phyloP scores from a whole-genome alignment of 2,797 vertebrate species.

The Chloroceryle inda region DNA sequence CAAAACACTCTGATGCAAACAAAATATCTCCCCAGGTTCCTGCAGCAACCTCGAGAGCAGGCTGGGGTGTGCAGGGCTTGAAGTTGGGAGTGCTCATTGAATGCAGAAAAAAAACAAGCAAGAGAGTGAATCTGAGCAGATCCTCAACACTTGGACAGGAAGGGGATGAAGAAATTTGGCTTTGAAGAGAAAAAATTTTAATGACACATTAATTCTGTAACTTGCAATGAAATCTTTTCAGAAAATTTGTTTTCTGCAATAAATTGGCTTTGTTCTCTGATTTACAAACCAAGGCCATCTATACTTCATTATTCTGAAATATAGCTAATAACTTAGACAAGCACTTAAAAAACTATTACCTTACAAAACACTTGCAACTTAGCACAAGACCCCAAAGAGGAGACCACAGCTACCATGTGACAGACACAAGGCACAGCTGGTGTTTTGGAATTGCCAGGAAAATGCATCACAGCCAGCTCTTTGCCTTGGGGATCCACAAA shows the following conservation, averaged over 20 bases:
- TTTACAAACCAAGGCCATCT: not conserved
- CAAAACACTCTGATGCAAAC: not conserved
- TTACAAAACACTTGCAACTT: not conserved
- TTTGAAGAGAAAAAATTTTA: not conserved
- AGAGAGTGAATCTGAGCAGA: not conserved
- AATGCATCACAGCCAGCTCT: fast-evolving
- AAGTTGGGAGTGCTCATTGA: not conserved
- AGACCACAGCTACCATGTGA: fast-evolving
- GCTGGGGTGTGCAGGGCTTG: fast-evolving
- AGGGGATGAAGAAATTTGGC: not conserved
- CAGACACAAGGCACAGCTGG: not conserved
- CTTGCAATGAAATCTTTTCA: not conserved
- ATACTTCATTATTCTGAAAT: not conserved
- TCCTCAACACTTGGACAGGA: not conserved
- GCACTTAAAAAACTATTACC: not conserved
- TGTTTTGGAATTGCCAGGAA: not conserved
- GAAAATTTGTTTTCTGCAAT: not conserved
- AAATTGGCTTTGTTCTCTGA: not conserved
- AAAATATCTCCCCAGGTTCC: not conserved
- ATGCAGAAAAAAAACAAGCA: fast-evolving
- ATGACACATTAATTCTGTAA: not conserved
- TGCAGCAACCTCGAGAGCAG: not conserved
- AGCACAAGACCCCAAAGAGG: not conserved
- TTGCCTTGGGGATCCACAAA: fast-evolving
- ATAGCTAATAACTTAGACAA: not conserved